Base-by-base conservation (phyloP, 2,888 invertebrate species). In the Caenorhabditis panamensis region DNA sequence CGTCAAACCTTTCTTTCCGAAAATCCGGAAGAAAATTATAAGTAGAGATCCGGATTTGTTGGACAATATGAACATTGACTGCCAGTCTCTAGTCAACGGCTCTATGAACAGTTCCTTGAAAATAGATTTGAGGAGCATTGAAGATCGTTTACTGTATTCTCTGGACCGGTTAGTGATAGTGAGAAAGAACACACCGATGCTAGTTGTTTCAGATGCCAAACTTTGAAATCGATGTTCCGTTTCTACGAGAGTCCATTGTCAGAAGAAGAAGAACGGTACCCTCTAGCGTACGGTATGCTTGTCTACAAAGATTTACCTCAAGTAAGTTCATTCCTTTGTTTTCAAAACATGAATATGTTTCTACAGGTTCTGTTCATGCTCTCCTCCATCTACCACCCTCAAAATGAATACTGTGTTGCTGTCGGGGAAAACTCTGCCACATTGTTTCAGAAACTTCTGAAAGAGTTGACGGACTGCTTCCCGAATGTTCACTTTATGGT, bases 391-490 rank as follows among this genome's bases (percentile, higher is more conserved):
- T 89, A 89, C 56, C 88, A 88, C 4, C 88, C 89, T 5, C 88
- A 89, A 73, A 89, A 89, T 63, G 84, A 80, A 18, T 89, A 86
- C 59, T 89, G 88, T 73, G 54, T 89, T 36, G 87, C 86, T 2
- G 84, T 87, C 13, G 86, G 87, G 37, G 83, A 82, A 22, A 84
- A 84, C 26, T 63, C 88, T 0, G 67, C 37, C 11, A 47, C 59
- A 2, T 36, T 71, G 11, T 89, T 89, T 61, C 80, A 84, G 18
- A 53, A 76, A 16, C 36, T 83, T 9, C 61, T 88, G n/a, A 47
- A 75, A 26, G 73, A 80, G 8, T 24, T 89, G 0, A 31, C 78
- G 1, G 61, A 66, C 6, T 89, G 89, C 53, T 87, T 85, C 63
- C 73, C 80, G 0, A 89, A 89, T 71, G 82, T 89, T 28, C 82